Percentiles rank a stretch among this genome's conserved stretches.
These are phyloP conservation scores for Malachius bipustulatus DNA, from an alignment of 2,888 invertebrate genomes.

Conservation along the genomic window DNA sequence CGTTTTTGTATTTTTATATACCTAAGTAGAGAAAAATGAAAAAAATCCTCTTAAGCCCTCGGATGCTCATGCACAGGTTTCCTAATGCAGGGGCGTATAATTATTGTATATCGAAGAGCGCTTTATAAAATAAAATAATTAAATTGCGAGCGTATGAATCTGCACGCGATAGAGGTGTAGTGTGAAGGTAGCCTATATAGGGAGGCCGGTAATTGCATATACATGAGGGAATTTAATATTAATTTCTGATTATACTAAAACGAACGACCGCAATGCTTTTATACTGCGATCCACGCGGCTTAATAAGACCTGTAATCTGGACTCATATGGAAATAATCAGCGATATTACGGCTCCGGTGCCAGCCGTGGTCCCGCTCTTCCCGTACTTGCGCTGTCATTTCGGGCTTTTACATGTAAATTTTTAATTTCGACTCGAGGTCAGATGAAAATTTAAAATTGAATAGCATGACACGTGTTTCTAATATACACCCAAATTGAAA, in stretches of 20 bases:
- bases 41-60: too few species aligned
- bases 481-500: too few species aligned
- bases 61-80: too few species aligned
- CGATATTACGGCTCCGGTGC: constrained; percentile 31
- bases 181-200: neutral
- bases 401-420: constrained; percentile 23
- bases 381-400: constrained; percentile 21
- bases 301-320: constrained; percentile 39
- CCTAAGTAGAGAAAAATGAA: too few species aligned
- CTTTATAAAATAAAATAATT: too few species aligned
- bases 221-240: constrained; percentile 41
- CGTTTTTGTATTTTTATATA: too few species aligned
- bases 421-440: constrained; percentile 19
- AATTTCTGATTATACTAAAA: constrained; percentile 41
- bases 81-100: too few species aligned
- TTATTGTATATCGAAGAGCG: too few species aligned
- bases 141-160: too few species aligned
- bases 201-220: constrained; percentile 36
- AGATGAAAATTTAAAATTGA: constrained; percentile 23
- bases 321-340: constrained; percentile 36
- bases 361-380: constrained; percentile 15
- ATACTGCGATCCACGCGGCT: constrained; percentile 35
- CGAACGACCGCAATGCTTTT: constrained; percentile 40
- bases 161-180: too few species aligned
- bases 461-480: constrained; percentile 15